A percentile compares a stretch with the other conserved stretches of the same genome.
phyloP scores from a whole-genome alignment of 2,888 invertebrate species.

The Anticlea derivata region DNA sequence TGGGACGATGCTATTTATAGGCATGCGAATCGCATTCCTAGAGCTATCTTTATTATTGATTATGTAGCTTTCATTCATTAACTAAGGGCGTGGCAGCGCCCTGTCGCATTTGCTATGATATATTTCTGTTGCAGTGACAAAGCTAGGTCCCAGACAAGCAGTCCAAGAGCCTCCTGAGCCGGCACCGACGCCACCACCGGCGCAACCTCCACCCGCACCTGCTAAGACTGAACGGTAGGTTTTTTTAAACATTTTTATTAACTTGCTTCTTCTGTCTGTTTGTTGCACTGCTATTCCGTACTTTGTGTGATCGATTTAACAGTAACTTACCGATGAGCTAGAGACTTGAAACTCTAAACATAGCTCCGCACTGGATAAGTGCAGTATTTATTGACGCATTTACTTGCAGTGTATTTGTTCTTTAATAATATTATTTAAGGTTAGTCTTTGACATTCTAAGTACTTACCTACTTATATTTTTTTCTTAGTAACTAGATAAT shows the following conservation, averaged over 20 bases:
- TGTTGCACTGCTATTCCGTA: too few relatives aligned
- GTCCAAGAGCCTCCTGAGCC: constrained; percentile 76
- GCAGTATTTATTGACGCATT: too few relatives aligned
- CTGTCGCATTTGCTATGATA: not conserved
- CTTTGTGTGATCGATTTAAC: too few relatives aligned
- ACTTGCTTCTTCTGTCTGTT: too few relatives aligned
- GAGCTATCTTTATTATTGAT: constrained; percentile 6
- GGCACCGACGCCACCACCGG: constrained; percentile 69
- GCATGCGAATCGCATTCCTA: constrained; percentile 11
- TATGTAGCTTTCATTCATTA: not conserved
- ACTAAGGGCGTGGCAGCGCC: not conserved
- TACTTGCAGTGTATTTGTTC: too few relatives aligned
- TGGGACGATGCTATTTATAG: constrained; percentile 30
- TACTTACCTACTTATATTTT: too few relatives aligned
- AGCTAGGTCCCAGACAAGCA: constrained; percentile 86
- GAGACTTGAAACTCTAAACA: too few relatives aligned
- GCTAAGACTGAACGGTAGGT: constrained; percentile 77
- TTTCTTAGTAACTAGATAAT: too few relatives aligned
- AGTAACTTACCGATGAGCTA: too few relatives aligned
- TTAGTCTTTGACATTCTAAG: too few relatives aligned
- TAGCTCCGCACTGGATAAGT: too few relatives aligned
- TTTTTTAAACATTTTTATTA: not conserved
- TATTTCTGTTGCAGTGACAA: constrained; percentile 82
- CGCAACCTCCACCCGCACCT: constrained; percentile 65
- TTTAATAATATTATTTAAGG: too few relatives aligned